Conservation (phyloP, 2,888 invertebrate genomes). For the Phyto melanocephala region DNA sequence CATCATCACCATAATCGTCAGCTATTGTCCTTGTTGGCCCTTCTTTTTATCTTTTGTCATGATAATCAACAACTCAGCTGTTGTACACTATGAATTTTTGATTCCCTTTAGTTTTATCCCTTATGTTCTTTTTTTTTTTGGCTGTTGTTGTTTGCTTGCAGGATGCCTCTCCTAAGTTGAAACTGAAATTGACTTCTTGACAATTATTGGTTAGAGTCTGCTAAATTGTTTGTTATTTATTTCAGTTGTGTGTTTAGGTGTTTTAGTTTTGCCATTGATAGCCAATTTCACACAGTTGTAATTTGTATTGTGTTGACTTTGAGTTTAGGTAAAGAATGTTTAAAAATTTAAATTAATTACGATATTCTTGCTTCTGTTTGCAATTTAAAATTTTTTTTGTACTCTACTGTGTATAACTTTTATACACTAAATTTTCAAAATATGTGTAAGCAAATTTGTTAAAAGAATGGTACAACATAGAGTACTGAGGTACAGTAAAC, state of each 20-base stretch:
- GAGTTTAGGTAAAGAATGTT: neutral
- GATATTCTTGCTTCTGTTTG: no score
- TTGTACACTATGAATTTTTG: constrained; percentile 42
- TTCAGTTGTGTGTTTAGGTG: constrained; percentile 52
- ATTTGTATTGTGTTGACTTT: neutral
- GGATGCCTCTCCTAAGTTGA: no score
- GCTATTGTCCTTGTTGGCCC: constrained; percentile 49
- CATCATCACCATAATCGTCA: constrained; percentile 61
- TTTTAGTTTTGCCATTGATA: constrained; percentile 61
- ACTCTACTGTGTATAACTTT: no score
- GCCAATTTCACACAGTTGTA: constrained; percentile 60
- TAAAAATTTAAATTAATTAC: no score
- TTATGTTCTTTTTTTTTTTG: constrained; percentile 18
- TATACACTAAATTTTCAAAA: no score
- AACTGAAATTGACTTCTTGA: constrained; percentile 74
- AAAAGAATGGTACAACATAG: no score
- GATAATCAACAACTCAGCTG: constrained; percentile 65
- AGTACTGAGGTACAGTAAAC: no score
- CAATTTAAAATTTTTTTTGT: no score
- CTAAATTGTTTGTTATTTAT: constrained; percentile 74
- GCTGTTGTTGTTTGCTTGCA: constrained; percentile 60
- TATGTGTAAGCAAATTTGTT: no score
- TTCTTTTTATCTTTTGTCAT: constrained; percentile 52
- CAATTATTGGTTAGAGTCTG: constrained; percentile 76
- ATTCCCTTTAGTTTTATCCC: constrained; percentile 51